Evolutionary conservation across 1,140 invertebrate species (phyloP), one percentile per base, ranked within the genome.

Genomic region (Cherax destructor): DNA sequence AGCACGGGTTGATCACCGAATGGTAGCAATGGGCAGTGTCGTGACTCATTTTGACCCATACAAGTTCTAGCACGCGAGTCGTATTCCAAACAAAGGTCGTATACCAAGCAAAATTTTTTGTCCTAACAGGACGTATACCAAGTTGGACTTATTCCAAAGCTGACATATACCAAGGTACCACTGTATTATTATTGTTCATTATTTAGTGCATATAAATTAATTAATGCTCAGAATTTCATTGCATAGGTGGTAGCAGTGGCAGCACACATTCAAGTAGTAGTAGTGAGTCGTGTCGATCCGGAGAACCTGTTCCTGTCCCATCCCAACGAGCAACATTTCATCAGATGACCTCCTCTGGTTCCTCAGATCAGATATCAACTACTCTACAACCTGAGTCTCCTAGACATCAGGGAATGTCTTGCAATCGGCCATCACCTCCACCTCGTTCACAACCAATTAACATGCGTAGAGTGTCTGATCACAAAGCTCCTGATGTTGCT

Each of bases 241-340:
- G 69, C 24, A 59, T 56, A 92, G 88, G 81, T 76, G 72, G 72
- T 69, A 84, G 88, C 61, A 88, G 91, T 83, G 86, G 88, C 7
- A 92, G 92, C 61, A 89, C 86, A 79, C 92, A 92, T 47, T 89
- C 87, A 1, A 92, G 91, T 56, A 88, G 86, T 47, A 92, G 88
- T 77, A 91, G 92, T 79, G 85, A 91, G 69, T 87, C 87, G 3
- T 88, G 80, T 77, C 88, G 88, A 9, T 87, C 83, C 65, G 87
- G 74, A 30, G 88, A 90, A 50, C 83, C 88, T 13, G 86, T 92
- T 18, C 97, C 97, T 11, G 97, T 98, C 41, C 97, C 97, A 21
- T 96, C 96, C 10, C 97, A 97, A 93, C 95, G 96, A 81, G 95
- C 95, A 93, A 95, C 94, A 88, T 96, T 94, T 86, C 95, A 95